Base-by-base conservation (phyloP, 1,140 invertebrate genomes). In the Gryon sp. region DNA sequence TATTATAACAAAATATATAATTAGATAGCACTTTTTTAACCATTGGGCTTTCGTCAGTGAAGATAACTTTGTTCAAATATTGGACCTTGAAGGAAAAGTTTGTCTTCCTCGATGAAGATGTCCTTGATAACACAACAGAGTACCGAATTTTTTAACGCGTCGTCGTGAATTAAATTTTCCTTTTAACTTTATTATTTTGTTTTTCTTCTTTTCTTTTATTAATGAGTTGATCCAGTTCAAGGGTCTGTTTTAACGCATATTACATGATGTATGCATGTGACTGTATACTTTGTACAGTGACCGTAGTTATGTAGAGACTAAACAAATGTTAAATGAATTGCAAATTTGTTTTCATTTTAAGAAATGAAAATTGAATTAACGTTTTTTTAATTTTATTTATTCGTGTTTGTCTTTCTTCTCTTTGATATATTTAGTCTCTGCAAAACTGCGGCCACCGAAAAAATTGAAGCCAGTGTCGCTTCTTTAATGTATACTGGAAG, bases 221-320 rank as follows among this genome's bases (percentile, higher is more conserved):
- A 46, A 41, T 20, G 14, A 66, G 15, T 2, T 5, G 66, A 46
- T 24, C 63, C 41, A 2, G 1, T 20, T 41, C 20, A 18, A 4
- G 38, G 30, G 45, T 28, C 59, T 6, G 8, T 38, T 74, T 66
- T 66, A 59, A 46, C 55, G 59, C 59, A 53, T 65, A 70, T 81
- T 84, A 62, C 34, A 83, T 70, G 68, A 82, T 82, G 81, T 85
- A 70, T 84, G 84, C 84, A 85, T 84, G 74, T 59, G 78, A 80
- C 60, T 83, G 82, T 85, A 80, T 68, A 72, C 40, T 52, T 48
- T 65, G 59, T 65, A 60, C 34, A 34, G 40, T 28, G 41, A 26
- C 9, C 57, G 34, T 32, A n/a, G n/a, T n/a, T n/a, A n/a, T n/a
- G n/a, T n/a, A n/a, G n/a, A n/a, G n/a, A n/a, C n/a, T n/a, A n/a